These are phyloP conservation scores for Poecilobothrus nobilitatus DNA, from an alignment of 2,888 invertebrate genomes.

Conservation along the genomic window DNA sequence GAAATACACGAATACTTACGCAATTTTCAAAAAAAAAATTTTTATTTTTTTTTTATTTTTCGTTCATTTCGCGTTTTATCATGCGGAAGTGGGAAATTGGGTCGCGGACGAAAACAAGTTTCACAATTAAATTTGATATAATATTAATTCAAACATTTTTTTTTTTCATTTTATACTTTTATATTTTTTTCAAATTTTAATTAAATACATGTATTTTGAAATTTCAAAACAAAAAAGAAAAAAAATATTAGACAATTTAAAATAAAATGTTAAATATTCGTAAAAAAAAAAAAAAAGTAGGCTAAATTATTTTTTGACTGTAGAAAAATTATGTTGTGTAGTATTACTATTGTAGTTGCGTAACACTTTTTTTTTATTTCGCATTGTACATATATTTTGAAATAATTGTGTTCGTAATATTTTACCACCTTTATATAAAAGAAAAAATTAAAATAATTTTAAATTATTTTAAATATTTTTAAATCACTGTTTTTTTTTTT, in stretches of 20 bases:
- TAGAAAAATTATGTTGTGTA: neutral
- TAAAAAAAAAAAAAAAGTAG: neutral
- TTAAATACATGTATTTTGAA: constrained; percentile 20
- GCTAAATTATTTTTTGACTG: neutral
- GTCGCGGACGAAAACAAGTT: constrained; percentile 24
- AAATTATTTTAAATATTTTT: too few species aligned
- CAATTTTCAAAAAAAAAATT: neutral
- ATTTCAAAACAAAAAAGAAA: constrained; percentile 2
- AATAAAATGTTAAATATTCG: neutral
- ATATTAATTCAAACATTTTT: too few species aligned
- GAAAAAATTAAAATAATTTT: too few species aligned
- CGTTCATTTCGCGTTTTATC: constrained; percentile 23
- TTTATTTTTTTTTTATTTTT: neutral
- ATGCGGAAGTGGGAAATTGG: constrained; percentile 30
- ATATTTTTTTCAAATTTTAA: too few species aligned
- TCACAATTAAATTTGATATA: constrained; percentile 14
- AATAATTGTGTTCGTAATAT: too few species aligned
- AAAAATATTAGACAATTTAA: neutral
- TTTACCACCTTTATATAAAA: too few species aligned
- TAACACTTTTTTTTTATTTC: neutral
- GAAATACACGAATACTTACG: constrained; percentile 10
- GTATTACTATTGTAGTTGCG: constrained; percentile 6
- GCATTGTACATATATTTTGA: too few species aligned
- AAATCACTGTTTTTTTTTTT: too few species aligned
- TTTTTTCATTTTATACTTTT: constrained; percentile 14